phyloP scores from a whole-genome alignment of 2,113 vertebrate species.

The Otolemur garnettii region DNA sequence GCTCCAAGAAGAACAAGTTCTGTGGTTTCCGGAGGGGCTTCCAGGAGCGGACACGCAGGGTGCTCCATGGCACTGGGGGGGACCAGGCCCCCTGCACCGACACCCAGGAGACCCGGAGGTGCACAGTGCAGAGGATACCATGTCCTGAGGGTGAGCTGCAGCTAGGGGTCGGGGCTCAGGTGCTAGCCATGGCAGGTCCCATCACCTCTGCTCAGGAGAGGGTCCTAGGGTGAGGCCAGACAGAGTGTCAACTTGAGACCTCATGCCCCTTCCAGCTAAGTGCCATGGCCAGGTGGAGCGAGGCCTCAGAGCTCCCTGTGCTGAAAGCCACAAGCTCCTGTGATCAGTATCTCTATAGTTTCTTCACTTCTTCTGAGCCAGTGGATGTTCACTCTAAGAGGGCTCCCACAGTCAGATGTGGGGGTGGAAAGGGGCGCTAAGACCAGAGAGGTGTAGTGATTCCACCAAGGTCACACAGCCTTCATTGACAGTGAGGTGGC shows the following conservation, averaged over 20 bases:
- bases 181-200: background rate
- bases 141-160: slow-evolving; percentile 92
- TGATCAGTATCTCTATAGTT: background rate
- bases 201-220: background rate
- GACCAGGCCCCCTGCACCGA: slow-evolving; percentile 89
- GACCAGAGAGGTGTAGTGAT: background rate
- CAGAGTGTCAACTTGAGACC: background rate
- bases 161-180: background rate
- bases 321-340: background rate
- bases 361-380: slow-evolving; percentile 10
- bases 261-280: background rate
- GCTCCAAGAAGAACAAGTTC: slow-evolving; percentile 95
- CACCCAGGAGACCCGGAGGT: slow-evolving; percentile 92
- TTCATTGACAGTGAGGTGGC: background rate
- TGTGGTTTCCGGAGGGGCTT: slow-evolving; percentile 97
- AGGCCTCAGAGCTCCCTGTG: background rate
- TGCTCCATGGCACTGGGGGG: slow-evolving; percentile 88
- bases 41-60: slow-evolving; percentile 90
- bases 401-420: background rate
- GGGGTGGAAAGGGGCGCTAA: background rate
- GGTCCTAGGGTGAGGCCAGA: background rate
- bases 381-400: background rate
- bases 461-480: background rate
- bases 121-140: slow-evolving; percentile 90
- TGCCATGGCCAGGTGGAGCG: background rate